phyloP scores from a whole-genome alignment of 2,797 vertebrate species.

The Semotilus atromaculatus region DNA sequence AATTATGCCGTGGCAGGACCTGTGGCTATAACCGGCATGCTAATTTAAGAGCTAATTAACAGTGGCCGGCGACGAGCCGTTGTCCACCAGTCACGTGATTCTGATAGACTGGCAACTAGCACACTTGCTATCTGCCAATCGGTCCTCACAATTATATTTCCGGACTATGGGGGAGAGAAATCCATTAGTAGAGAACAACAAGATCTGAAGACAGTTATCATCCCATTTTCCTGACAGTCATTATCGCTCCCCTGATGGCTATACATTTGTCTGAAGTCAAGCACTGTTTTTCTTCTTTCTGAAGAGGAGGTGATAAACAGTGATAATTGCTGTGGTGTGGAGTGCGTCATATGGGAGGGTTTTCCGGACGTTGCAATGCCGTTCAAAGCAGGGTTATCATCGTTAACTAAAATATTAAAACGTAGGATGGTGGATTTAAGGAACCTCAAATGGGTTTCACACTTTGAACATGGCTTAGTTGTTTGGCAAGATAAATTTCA shows the following conservation, averaged over 20 bases:
- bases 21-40: conserved; percentile 67
- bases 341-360: conserved; percentile 36
- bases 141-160: conserved; percentile 77
- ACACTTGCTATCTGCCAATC: conserved; percentile 80
- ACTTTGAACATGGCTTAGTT: background rate
- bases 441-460: background rate
- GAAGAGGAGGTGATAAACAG: conserved; percentile 75
- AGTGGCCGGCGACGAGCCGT: conserved; percentile 75
- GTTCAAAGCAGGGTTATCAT: background rate
- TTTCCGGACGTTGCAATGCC: background rate
- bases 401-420: background rate
- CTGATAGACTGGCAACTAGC: conserved; percentile 78
- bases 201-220: conserved; percentile 77
- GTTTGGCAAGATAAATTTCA: background rate
- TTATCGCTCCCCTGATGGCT: conserved; percentile 80
- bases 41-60: conserved; percentile 79
- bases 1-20: background rate
- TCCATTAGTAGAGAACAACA: conserved; percentile 82
- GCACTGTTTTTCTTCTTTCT: conserved; percentile 74
- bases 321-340: conserved; percentile 59
- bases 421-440: background rate
- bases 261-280: conserved; percentile 75
- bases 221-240: conserved; percentile 78
- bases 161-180: conserved; percentile 78
- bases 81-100: conserved; percentile 73